Percentiles rank a stretch among this genome's conserved stretches.
phyloP scores from a whole-genome alignment of 2,888 invertebrate species.

The Halocaridina rubra region DNA sequence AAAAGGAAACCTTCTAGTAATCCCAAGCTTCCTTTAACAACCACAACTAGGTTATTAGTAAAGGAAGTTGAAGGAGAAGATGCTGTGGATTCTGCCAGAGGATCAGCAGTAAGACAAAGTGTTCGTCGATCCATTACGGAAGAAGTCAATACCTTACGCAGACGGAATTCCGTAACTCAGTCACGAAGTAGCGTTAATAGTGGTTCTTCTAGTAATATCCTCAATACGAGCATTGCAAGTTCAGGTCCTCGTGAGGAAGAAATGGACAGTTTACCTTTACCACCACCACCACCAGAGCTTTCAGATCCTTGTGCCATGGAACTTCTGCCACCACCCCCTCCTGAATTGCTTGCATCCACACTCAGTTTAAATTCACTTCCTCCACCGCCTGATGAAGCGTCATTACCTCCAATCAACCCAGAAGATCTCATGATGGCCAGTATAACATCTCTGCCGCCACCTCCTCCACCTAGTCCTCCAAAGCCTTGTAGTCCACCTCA shows the following conservation, averaged over 20 bases:
- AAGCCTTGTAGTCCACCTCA: conserved; percentile 49
- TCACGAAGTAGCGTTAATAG: conserved; percentile 25
- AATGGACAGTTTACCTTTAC: conserved; percentile 66
- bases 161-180: conserved; percentile 49
- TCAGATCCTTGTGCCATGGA: conserved; percentile 69
- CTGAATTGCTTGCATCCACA: conserved; percentile 67
- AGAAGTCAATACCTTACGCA: conserved; percentile 55
- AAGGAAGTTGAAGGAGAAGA: conserved; percentile 79
- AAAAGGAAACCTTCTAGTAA: conserved; percentile 85
- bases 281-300: conserved; percentile 71
- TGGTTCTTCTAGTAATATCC: conserved; percentile 52
- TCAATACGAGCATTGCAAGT: conserved; percentile 16
- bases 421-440: conserved; percentile 63
- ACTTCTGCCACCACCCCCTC: conserved; percentile 71
- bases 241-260: conserved; percentile 63
- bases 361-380: conserved; percentile 63
- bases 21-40: conserved; percentile 89
- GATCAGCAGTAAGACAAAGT: conserved; percentile 51
- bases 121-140: conserved; percentile 58
- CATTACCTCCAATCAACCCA: conserved; percentile 60
- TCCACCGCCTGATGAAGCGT: conserved; percentile 60
- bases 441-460: conserved; percentile 58
- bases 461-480: conserved; percentile 56
- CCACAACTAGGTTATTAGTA: conserved; percentile 89
- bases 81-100: conserved; percentile 49